Evolutionary conservation across 2,797 vertebrate genomes (phyloP), one percentile per base, ranked within the genome.

Genomic region (Acanthurus lineatus): DNA sequence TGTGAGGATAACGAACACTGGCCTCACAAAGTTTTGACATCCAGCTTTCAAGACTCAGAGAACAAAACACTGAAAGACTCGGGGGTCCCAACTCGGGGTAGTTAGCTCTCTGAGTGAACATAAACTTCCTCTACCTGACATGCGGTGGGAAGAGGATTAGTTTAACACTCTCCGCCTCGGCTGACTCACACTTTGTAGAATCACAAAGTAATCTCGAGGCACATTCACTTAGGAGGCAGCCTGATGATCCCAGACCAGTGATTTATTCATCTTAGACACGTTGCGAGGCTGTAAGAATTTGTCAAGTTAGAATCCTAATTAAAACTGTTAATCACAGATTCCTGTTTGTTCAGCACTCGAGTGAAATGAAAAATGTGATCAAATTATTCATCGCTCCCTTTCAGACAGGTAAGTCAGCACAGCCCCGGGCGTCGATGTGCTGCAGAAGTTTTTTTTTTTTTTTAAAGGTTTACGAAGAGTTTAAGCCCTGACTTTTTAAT

Each of bases 331-430:
- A 96, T 96, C 96, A 96, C 90, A 92, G 82, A 94, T 95, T 95
- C 94, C 95, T 96, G 95, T 96, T 92, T 94, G 95, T 95, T 97
- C 96, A 97, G 96, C 96, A 96, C 95, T 96, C 10, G 70, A 88
- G 75, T 92, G 95, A 96, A 95, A 96, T 96, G 96, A 96, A 96
- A 96, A 96, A 96, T 96, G 95, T 95, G 96, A 96, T 96, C 96
- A 96, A 97, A 96, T 95, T 94, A 96, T 96, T 96, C 95, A 94
- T 93, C 94, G 96, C 95, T 94, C 93, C 90, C 93, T 96, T 96
- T 95, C 95, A 96, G 96, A 96, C 95, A 96, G 96, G 96, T 97
- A 95, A 96, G 95, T 92, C 95, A 65, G 83, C 83, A 81, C 44
- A 77, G 81, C 84, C 72, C 22, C 11, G 6, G 75, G 87, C 66